Evolutionary conservation across 2,113 vertebrate species (phyloP).

Genomic region (Galemys pyrenaicus): DNA sequence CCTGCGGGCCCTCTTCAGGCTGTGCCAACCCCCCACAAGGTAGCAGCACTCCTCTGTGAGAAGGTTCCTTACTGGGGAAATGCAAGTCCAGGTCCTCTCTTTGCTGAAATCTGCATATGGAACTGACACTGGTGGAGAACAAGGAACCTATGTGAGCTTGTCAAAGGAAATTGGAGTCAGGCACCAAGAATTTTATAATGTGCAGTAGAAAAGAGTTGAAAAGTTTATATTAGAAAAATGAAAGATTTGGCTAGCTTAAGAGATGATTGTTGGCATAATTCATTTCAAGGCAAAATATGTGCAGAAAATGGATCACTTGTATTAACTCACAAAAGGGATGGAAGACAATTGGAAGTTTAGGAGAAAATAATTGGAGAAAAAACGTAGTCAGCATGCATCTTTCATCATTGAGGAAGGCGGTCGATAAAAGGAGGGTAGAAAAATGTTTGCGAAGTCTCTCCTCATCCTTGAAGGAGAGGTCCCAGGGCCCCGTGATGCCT

Average conservation of each 20-base stretch:
- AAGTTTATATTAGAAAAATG: not conserved
- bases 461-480: too few relatives aligned
- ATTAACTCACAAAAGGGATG: not conserved
- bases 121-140: not conserved
- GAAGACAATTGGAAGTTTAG: not conserved
- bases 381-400: not conserved
- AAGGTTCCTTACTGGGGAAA: not conserved
- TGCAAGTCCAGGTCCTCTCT: not conserved
- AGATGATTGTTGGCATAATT: not conserved
- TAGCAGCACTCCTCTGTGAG: not conserved
- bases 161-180: not conserved
- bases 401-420: not conserved
- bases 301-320: not conserved
- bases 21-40: not conserved
- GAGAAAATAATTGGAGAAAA: not conserved
- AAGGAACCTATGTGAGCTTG: not conserved
- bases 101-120: not conserved
- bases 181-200: not conserved
- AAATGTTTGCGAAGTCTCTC: too few relatives aligned
- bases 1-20: not conserved
- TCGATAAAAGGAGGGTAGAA: not conserved
- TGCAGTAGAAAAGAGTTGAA: not conserved
- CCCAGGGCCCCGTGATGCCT: not conserved
- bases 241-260: not conserved
- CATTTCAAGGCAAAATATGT: not conserved